Percentiles rank a stretch among this genome's conserved stretches.
phyloP scores from a whole-genome alignment of 1,140 invertebrate species.

The Tetraneura akinire region DNA sequence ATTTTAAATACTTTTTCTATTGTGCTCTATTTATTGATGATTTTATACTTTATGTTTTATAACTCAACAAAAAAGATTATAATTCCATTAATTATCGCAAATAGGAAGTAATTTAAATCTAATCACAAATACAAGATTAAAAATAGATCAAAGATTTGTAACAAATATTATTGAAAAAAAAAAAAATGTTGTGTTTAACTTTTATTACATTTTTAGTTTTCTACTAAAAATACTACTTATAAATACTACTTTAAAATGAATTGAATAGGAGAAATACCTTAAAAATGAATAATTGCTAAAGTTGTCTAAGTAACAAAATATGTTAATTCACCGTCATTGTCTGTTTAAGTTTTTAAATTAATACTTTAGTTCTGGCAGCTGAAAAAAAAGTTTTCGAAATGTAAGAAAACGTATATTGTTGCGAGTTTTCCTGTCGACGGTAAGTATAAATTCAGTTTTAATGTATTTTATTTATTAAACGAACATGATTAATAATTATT shows the following conservation, averaged over 20 bases:
- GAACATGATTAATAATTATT: too few relatives aligned
- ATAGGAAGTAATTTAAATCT: too few relatives aligned
- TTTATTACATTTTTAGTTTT: not conserved
- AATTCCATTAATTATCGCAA: too few relatives aligned
- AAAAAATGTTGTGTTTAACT: too few relatives aligned
- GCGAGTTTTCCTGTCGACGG: not conserved
- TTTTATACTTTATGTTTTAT: too few relatives aligned
- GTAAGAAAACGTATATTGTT: constrained; percentile 11
- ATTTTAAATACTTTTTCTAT: too few relatives aligned
- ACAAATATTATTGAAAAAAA: too few relatives aligned
- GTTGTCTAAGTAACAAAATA: constrained; percentile 25
- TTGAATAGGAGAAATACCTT: not conserved
- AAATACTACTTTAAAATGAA: not conserved
- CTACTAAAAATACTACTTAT: not conserved
- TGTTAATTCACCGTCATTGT: constrained; percentile 40
- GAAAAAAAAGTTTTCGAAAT: constrained; percentile 16
- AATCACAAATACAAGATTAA: too few relatives aligned
- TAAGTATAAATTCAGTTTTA: not conserved
- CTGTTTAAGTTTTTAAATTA: constrained; percentile 34
- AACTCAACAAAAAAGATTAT: too few relatives aligned
- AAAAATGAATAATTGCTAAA: constrained; percentile 43
- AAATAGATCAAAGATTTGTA: too few relatives aligned
- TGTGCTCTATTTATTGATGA: too few relatives aligned
- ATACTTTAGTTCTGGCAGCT: constrained; percentile 22
- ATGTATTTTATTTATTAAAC: constrained; percentile 5